phyloP scores from a whole-genome alignment of 2,797 vertebrate species.

The Hozukius guyotensis region DNA sequence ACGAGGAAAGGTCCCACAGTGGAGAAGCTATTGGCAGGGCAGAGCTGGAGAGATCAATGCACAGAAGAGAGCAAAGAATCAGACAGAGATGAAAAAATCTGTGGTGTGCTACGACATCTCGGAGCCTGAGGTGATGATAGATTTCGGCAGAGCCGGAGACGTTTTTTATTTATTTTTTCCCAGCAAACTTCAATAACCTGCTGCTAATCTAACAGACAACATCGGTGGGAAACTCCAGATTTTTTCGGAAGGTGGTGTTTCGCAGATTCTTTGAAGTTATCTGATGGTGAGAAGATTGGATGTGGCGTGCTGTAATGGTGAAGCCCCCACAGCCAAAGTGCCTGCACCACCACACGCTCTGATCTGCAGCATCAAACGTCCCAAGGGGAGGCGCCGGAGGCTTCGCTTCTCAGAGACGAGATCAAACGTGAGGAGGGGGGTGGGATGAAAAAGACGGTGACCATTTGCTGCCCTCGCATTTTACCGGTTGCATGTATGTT shows the following conservation, averaged over 20 bases:
- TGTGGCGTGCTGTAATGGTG: conserved; percentile 49
- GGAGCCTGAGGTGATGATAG: conserved; percentile 41
- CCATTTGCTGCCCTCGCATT: conserved; percentile 68
- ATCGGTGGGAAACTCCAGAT: conserved; percentile 45
- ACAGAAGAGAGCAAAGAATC: conserved; percentile 36
- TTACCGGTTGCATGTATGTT: conserved; percentile 63
- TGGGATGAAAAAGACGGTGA: conserved; percentile 45
- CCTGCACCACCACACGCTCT: conserved; percentile 54
- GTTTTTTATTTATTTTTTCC: conserved; percentile 8
- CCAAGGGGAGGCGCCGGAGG: conserved; percentile 48
- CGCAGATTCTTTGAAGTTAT: conserved; percentile 73
- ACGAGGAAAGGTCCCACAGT: conserved; percentile 59
- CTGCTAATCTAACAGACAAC: conserved; percentile 54
- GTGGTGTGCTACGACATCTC: conserved; percentile 31
- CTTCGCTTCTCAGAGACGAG: conserved; percentile 49
- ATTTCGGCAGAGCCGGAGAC: conserved; percentile 28
- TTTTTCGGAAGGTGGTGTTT: conserved; percentile 58
- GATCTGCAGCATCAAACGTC: conserved; percentile 82
- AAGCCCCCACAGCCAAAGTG: conserved; percentile 53
- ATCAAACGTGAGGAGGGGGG: conserved; percentile 69
- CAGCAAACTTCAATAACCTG: conserved; percentile 57
- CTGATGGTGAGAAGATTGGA: conserved; percentile 68
- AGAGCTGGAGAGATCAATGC: conserved; percentile 67
- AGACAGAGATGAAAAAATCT: conserved; percentile 31
- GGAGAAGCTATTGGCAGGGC: conserved; percentile 54